phyloP scores from a whole-genome alignment of 2,797 vertebrate genomes.

The Lepilemur ruficaudatus region DNA sequence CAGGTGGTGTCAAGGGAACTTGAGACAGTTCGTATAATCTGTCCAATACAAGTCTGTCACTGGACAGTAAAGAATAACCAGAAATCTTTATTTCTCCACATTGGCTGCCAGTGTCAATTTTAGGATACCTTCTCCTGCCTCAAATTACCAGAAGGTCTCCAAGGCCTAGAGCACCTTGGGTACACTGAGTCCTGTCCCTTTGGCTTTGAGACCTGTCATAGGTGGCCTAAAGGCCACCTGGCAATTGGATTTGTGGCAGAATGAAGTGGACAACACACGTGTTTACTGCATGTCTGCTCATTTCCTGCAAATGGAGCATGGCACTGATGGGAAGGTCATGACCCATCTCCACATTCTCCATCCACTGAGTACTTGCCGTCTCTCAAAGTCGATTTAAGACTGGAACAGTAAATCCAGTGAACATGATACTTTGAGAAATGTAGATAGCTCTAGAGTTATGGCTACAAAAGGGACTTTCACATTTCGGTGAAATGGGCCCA shows the following conservation, averaged over 20 bases:
- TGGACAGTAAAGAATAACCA: not conserved
- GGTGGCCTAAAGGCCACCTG: not conserved
- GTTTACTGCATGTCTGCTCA: not conserved
- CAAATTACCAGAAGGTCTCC: not conserved
- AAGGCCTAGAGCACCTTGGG: not conserved
- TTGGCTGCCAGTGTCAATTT: not conserved
- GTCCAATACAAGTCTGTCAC: not conserved
- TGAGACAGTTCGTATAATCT: not conserved
- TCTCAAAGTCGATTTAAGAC: not conserved
- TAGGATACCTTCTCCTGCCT: not conserved
- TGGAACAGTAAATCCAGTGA: not conserved
- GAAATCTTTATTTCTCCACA: not conserved
- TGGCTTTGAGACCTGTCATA: not conserved
- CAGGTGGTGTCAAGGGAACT: not conserved
- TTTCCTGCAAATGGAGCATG: too few relatives aligned
- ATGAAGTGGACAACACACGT: not conserved
- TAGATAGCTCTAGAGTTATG: not conserved
- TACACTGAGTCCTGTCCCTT: not conserved
- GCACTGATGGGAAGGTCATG: too few relatives aligned
- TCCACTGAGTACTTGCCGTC: not conserved
- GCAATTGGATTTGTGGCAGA: not conserved
- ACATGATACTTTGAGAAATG: not conserved
- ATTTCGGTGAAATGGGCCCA: not conserved
- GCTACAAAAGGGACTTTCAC: not conserved
- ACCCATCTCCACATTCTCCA: not conserved